A percentile compares a stretch with the other conserved stretches of the same genome.
Conservation (phyloP, 2,113 vertebrate genomes). For the Pionites leucogaster region DNA sequence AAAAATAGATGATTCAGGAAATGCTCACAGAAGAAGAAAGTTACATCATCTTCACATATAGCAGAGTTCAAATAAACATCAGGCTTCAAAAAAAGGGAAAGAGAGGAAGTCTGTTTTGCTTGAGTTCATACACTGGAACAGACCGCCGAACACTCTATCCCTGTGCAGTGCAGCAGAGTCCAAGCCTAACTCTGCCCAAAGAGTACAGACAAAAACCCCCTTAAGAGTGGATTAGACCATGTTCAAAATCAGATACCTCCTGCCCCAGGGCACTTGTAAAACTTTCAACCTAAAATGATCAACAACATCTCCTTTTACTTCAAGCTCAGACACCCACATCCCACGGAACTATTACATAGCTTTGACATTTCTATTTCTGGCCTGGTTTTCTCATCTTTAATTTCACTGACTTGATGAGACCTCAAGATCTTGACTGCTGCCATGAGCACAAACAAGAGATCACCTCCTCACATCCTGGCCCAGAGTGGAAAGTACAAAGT, state of each 20-base stretch:
- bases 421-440: not conserved
- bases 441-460: not conserved
- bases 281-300: not conserved
- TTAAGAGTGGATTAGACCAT: not conserved
- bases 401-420: not conserved
- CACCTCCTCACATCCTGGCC: not conserved
- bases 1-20: slow-evolving; percentile 57
- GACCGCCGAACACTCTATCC: not conserved
- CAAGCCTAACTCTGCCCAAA: not conserved
- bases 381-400: not conserved
- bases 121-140: not conserved
- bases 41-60: slow-evolving; percentile 50
- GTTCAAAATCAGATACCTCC: not conserved
- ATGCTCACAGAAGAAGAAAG: not conserved
- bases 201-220: not conserved
- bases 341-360: not conserved
- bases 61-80: slow-evolving; percentile 41
- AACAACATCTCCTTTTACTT: not conserved
- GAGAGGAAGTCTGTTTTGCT: not conserved
- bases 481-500: not conserved
- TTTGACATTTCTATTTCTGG: slow-evolving; percentile 12
- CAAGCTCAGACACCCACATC: not conserved
- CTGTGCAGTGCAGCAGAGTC: not conserved
- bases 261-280: not conserved
- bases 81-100: not conserved